Evolutionary conservation across 2,888 invertebrate species (phyloP), one percentile per base, ranked within the genome.

Genomic region (Abscondita cerata): DNA sequence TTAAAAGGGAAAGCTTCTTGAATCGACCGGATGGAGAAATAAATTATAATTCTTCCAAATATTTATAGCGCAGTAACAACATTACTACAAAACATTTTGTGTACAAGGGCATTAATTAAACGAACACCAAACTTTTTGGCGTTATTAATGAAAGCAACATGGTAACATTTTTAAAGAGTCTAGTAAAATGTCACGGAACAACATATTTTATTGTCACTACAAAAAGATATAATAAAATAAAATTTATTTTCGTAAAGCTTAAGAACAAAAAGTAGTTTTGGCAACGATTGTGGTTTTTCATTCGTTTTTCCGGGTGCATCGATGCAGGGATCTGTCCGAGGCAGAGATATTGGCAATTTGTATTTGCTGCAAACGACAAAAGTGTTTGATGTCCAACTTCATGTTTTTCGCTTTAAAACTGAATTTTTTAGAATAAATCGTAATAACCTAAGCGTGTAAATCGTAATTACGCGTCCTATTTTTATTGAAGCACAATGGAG

Each of bases 311-410:
- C 36, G 54, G 48, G 41, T 33, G 56, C 56, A 56, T 48, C 48
- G 50, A 59, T 52, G 52, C 47, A 40, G n/a, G 11, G 46, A 52
- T 41, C 58, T 59, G 52, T 52, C 58, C 36, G 38, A 52, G 46
- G 25, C 46, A 50, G 57, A 59, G 46, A 59, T 59, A 55, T 55
- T 55, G 55, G 55, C 18, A 33, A 55, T 18, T 55, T 44, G 33
- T 47, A 38, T 46, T 50, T 38, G 48, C 56, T 56, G 56, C 15
- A 31, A 54, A 48, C 20, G 47, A 47, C 33, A 46, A 46, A 34
- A 20, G 44, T 55, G 48, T 55, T 55, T 48, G 33, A 33, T 48
- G 25, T 25, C 31, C n/a, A 20, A 25, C 46, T 16, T 15, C 12
- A 9, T 46, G 8, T 6, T 20, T 20, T 6, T 15, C 18, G 4